A percentile compares a stretch with the other conserved stretches of the same genome.
Evolutionary conservation across 2,113 vertebrate species (phyloP).

Genomic region (Petaurus breviceps): DNA sequence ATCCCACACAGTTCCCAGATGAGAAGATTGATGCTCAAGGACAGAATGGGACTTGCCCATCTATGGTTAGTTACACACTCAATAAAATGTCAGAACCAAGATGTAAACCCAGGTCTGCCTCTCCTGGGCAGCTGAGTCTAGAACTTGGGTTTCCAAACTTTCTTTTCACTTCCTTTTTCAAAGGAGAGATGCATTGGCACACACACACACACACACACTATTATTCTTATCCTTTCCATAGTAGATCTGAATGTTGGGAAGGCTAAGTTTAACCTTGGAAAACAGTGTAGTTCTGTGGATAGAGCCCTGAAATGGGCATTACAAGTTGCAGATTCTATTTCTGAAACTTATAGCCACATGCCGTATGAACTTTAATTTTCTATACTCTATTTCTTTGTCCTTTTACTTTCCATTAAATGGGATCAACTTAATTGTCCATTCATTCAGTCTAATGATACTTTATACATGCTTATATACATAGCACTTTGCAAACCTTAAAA

Average conservation of each 20-base stretch:
- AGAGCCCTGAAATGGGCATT: not conserved
- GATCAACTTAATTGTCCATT: not conserved
- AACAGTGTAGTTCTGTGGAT: not conserved
- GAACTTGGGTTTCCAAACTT: not conserved
- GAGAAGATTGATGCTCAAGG: not conserved
- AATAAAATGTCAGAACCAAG: not conserved
- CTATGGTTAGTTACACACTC: not conserved
- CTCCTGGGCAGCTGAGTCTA: not conserved
- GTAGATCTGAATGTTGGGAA: too few species aligned
- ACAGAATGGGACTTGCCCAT: not conserved
- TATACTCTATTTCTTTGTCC: not conserved
- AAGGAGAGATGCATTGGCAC: not conserved
- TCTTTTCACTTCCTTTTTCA: conserved; percentile 15
- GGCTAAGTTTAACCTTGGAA: not conserved
- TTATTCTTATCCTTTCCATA: too few species aligned
- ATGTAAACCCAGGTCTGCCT: not conserved
- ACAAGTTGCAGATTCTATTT: not conserved
- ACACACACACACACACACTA: too few species aligned
- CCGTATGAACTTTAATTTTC: not conserved
- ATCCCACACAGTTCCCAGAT: not conserved
- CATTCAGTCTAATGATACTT: not conserved
- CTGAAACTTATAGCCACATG: not conserved
- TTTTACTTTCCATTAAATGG: not conserved
- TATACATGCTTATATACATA: not conserved
- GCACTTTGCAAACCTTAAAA: not conserved